Conservation (phyloP, 2,888 invertebrate species). For the Hipparchia sbordonii region DNA sequence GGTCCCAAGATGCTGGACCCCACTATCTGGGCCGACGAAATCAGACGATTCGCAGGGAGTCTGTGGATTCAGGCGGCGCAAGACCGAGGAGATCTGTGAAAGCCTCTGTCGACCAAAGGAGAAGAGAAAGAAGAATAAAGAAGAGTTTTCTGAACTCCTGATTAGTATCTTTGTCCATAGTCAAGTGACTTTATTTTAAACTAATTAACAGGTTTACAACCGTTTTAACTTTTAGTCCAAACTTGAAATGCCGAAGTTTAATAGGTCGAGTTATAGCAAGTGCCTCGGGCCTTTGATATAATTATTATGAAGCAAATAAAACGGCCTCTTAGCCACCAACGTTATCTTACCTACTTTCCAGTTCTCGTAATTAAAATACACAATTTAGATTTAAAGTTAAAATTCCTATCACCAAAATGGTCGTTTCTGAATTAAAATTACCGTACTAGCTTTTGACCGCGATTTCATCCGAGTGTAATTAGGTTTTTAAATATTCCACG, state of each 20-base stretch:
- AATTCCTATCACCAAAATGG: neutral
- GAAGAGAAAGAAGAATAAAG: no score
- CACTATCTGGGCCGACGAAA: no score
- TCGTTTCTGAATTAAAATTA: no score
- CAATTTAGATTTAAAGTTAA: no score
- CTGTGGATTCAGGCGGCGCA: no score
- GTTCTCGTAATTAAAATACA: neutral
- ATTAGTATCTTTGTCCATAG: neutral
- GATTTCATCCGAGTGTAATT: no score
- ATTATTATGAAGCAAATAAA: neutral
- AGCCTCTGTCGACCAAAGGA: no score
- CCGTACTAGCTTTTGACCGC: no score
- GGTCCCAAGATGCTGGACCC: no score
- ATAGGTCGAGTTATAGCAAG: conserved; percentile 7
- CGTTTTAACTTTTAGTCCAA: conserved; percentile 9
- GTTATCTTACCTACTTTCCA: neutral
- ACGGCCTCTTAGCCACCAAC: neutral
- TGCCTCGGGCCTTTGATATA: conserved; percentile 15
- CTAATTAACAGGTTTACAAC: conserved; percentile 24
- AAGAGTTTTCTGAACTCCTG: no score
- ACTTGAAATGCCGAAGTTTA: conserved; percentile 14
- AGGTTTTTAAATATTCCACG: neutral
- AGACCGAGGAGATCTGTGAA: no score
- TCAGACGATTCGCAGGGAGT: no score
- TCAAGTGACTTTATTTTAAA: neutral